Evolutionary conservation across 2,113 vertebrate species (phyloP).

Genomic region (Hypocryptadius cinnamomeus): DNA sequence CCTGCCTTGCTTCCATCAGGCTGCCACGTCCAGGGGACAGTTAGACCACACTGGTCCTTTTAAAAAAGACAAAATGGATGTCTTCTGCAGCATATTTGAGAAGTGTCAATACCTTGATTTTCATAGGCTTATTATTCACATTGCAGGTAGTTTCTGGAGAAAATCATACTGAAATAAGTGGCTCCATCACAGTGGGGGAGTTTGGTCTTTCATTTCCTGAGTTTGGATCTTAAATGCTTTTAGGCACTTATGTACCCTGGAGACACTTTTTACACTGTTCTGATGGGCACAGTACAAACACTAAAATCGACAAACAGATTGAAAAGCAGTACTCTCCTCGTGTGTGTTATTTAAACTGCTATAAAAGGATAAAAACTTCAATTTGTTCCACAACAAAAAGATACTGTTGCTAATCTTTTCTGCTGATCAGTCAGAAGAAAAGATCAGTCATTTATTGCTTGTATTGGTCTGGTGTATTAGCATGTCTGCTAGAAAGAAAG

Average conservation of each 20-base stretch:
- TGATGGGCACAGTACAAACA: constrained; percentile 45
- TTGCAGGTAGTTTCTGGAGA: constrained; percentile 54
- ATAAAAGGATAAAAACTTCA: background rate
- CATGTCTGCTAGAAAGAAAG: background rate
- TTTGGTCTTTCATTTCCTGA: constrained; percentile 56
- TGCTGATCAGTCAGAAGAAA: background rate
- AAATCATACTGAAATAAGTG: constrained; percentile 42
- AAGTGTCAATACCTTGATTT: constrained; percentile 51
- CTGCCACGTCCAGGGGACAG: background rate
- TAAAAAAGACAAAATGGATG: background rate
- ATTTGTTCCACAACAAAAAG: background rate
- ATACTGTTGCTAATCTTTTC: background rate
- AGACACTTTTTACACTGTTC: constrained; percentile 49
- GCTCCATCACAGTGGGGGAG: constrained; percentile 41
- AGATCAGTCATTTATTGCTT: background rate
- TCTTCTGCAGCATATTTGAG: background rate
- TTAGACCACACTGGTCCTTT: constrained; percentile 8
- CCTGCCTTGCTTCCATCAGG: background rate
- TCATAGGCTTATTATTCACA: constrained; percentile 48
- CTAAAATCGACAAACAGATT: background rate
- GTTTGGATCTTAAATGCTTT: constrained; percentile 50
- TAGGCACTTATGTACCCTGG: background rate
- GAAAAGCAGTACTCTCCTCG: background rate
- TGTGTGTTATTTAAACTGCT: background rate
- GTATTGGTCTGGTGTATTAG: background rate